phyloP scores from a whole-genome alignment of 2,888 invertebrate species.

The Tribolium freemani region DNA sequence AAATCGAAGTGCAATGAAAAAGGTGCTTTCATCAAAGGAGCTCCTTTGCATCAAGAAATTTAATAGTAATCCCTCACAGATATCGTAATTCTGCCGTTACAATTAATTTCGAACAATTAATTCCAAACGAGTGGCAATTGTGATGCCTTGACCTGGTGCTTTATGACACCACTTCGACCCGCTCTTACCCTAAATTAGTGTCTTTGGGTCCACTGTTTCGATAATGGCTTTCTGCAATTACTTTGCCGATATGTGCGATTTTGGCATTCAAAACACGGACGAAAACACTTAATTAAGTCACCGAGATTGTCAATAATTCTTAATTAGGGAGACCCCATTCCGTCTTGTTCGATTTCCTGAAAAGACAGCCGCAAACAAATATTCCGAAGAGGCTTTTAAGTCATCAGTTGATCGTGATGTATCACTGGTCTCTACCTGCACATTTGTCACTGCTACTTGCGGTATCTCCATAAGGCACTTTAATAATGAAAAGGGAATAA shows the following conservation, averaged over 20 bases:
- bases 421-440: slow-evolving; percentile 29
- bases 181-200: slow-evolving; percentile 32
- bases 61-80: slow-evolving; percentile 2
- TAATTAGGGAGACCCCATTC: slow-evolving; percentile 8
- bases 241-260: not conserved
- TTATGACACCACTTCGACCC: slow-evolving; percentile 26
- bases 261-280: not conserved
- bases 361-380: slow-evolving; percentile 6
- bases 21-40: not conserved
- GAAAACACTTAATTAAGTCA: slow-evolving; percentile 5
- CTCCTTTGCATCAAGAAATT: not conserved
- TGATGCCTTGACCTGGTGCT: slow-evolving; percentile 31
- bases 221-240: slow-evolving; percentile 30
- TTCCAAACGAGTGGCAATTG: slow-evolving; percentile 27
- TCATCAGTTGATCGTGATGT: slow-evolving; percentile 33
- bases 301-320: not conserved
- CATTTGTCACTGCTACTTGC: slow-evolving; percentile 39
- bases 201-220: slow-evolving; percentile 33
- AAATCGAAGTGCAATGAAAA: not conserved
- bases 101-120: slow-evolving; percentile 44
- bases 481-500: slow-evolving; percentile 38
- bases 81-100: slow-evolving; percentile 14
- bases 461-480: slow-evolving; percentile 30
- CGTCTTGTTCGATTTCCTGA: slow-evolving; percentile 9
- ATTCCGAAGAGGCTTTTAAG: not conserved